Evolutionary conservation across 2,113 vertebrate species (phyloP), one percentile per base, ranked within the genome.

Genomic region (Suricata suricatta): DNA sequence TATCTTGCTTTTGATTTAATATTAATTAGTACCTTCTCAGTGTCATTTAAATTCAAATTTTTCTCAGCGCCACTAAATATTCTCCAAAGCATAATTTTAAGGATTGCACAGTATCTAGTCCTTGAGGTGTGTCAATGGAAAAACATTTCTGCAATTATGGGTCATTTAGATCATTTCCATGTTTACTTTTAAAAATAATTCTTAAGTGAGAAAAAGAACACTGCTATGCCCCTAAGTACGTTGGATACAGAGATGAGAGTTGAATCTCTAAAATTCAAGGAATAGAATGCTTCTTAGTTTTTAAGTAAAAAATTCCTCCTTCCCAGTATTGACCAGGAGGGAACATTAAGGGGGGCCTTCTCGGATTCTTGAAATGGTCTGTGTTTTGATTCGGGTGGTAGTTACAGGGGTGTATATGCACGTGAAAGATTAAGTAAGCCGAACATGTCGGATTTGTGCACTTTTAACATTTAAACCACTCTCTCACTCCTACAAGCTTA

Each of bases 131-230:
- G 29, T 4, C 23, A 71, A 84, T 93, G 33, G 31, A n/a, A 86
- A 82, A 80, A 3, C 13, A 68, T 38, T 90, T 87, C 66, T 89
- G 29, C 54, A 88, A 33, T 96, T 94, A 74, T 76, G 80, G 41
- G 7, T 54, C 66, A 31, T 72, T 71, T 71, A 77, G 5, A 47
- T 66, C 19, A 76, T 91, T 95, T 80, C 54, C 9, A 50, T 90
- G 64, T 84, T 82, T 86, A 85, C 86, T 95, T 88, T 74, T 33
- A 3, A 68, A 95, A 94, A 54, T 82, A 89, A 76, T 63, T 93
- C 41, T 21, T 41, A 69, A 84, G 54, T 44, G 47, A 54, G 54
- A 80, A 76, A 54, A 63, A 79, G 33, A 84, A 84, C 33, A 79
- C 38, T 66, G 15, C 71, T 86, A 14, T 63, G 68, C 11, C 11